These are phyloP conservation scores for Ganaspis sp. DNA, from an alignment of 1,140 invertebrate genomes.

Conservation along the genomic window DNA sequence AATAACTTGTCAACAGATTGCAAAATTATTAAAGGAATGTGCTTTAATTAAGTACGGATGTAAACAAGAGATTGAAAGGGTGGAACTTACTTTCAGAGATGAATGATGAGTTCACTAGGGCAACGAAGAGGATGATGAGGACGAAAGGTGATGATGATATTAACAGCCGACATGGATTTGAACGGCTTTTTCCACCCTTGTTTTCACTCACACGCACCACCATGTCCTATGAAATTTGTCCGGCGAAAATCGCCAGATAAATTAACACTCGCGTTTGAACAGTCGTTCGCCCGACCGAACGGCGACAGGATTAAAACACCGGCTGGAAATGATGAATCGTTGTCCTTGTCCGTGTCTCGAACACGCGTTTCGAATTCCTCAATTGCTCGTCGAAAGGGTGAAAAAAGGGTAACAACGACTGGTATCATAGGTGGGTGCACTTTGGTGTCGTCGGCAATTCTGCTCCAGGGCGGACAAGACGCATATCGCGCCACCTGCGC, in stretches of 20 bases:
- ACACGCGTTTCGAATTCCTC: constrained; percentile 1
- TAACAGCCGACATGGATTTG: constrained; percentile 47
- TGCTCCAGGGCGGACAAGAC: constrained; percentile 47
- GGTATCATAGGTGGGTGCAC: constrained; percentile 40
- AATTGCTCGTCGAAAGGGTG: constrained; percentile 27
- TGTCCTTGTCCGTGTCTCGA: constrained; percentile 10
- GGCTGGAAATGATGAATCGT: constrained; percentile 20
- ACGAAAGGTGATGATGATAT: constrained; percentile 49
- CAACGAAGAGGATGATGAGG: not conserved
- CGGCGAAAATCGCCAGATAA: constrained; percentile 9
- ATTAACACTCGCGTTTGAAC: not conserved
- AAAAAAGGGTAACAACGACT: constrained; percentile 13
- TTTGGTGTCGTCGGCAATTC: constrained; percentile 44
- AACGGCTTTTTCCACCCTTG: constrained; percentile 48
- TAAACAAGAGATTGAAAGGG: not conserved
- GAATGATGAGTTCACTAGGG: not conserved
- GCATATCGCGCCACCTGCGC: constrained; percentile 75
- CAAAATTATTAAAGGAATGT: not conserved
- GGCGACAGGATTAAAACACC: constrained; percentile 27
- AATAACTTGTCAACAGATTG: not conserved
- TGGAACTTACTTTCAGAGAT: not conserved
- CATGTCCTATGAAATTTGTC: constrained; percentile 29
- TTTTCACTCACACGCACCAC: constrained; percentile 35
- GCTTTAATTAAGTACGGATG: not conserved
- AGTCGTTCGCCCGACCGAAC: not conserved